Evolutionary conservation across 1,140 invertebrate genomes (phyloP).

Genomic region (Argopecten irradians): DNA sequence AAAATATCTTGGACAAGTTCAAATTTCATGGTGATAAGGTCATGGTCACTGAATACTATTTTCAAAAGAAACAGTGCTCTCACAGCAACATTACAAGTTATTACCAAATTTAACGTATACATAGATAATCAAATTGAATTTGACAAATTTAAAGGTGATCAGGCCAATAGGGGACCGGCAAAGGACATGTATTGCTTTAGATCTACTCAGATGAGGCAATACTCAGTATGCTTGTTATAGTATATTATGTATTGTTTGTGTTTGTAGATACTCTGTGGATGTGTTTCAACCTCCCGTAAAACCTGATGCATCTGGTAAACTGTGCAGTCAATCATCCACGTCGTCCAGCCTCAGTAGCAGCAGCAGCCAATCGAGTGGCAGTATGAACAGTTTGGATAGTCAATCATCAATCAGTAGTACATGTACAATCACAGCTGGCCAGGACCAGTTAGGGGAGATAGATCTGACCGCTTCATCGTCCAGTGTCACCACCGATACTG

Average conservation of each 20-base stretch:
- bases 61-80: neutral
- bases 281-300: constrained; percentile 75
- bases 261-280: constrained; percentile 74
- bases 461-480: constrained; percentile 29
- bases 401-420: constrained; percentile 70
- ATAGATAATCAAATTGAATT: too few relatives aligned
- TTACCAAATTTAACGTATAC: too few relatives aligned
- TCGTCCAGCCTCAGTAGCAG: constrained; percentile 64
- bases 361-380: constrained; percentile 71
- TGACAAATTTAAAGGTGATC: too few relatives aligned
- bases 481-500: constrained; percentile 28
- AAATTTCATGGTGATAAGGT: neutral
- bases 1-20: neutral
- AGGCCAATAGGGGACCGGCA: too few relatives aligned
- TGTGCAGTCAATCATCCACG: constrained; percentile 50
- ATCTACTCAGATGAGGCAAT: too few relatives aligned
- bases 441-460: constrained; percentile 46
- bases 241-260: neutral
- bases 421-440: constrained; percentile 69
- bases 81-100: too few relatives aligned
- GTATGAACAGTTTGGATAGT: constrained; percentile 71
- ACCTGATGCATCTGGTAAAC: constrained; percentile 47
- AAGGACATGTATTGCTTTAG: too few relatives aligned
- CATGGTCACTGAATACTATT: neutral
- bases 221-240: too few relatives aligned